Percentiles rank a stretch among this genome's conserved stretches.
These are phyloP conservation scores for Chiridota heheva DNA, from an alignment of 35 echinoderm and acorn worm genomes.

Conservation along the genomic window DNA sequence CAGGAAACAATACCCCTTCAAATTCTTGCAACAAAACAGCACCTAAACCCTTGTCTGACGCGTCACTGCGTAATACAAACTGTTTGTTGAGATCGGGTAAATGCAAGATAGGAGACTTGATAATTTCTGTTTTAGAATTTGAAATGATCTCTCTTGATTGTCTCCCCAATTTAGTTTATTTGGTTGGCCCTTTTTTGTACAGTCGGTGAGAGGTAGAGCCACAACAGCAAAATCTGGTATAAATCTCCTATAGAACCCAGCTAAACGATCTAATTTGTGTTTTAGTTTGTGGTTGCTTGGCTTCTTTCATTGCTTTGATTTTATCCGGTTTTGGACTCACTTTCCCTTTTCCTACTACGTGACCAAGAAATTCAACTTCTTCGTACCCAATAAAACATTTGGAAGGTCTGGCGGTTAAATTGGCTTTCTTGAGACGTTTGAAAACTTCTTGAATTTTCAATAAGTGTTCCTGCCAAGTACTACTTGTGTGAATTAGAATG, in stretches of 20 bases:
- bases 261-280: conserved; percentile 51
- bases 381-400: conserved; percentile 54
- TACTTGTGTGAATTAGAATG: conserved; percentile 46
- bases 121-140: conserved; percentile 6
- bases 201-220: conserved; percentile 16
- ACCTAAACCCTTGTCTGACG: conserved; percentile 16
- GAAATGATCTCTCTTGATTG: conserved; percentile 16
- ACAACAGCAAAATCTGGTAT: conserved; percentile 38
- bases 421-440: conserved; percentile 33
- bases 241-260: conserved; percentile 11
- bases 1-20: conserved; percentile 20
- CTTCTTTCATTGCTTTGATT: conserved; percentile 37
- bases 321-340: conserved; percentile 35
- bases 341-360: conserved; percentile 48
- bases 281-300: conserved; percentile 17
- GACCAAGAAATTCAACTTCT: conserved; percentile 67
- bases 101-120: not conserved
- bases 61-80: conserved; percentile 39
- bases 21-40: conserved; percentile 32
- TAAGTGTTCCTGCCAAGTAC: conserved; percentile 53
- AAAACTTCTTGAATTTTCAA: conserved; percentile 35
- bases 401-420: conserved; percentile 53
- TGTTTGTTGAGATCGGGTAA: conserved; percentile 13
- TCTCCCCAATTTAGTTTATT: conserved; percentile 13
- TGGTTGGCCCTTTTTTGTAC: conserved; percentile 43